phyloP scores from a whole-genome alignment of 2,797 vertebrate genomes.

The Crypturellus tataupa region DNA sequence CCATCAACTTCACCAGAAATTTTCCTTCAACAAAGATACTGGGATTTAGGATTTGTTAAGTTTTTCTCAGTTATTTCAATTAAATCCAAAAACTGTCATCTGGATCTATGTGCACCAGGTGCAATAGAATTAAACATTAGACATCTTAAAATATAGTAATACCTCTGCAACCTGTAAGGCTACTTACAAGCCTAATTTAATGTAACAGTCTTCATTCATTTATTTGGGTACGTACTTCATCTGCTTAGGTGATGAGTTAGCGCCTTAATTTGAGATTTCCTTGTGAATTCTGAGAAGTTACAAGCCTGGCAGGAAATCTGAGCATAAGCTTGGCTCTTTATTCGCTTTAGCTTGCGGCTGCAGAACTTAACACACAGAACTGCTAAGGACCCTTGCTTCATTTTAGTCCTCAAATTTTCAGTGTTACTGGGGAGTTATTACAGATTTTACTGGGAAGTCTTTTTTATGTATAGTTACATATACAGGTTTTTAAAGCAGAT shows the following conservation, averaged over 20 bases:
- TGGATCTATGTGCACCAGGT: neutral
- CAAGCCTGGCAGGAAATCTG: neutral
- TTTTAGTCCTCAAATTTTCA: neutral
- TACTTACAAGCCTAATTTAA: neutral
- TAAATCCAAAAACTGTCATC: neutral
- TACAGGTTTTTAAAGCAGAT: neutral
- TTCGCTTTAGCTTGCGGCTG: neutral
- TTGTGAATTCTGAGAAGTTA: neutral
- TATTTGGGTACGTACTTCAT: neutral
- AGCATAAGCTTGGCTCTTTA: neutral
- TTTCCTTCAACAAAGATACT: neutral
- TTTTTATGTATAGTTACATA: neutral
- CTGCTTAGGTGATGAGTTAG: neutral
- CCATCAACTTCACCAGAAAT: neutral
- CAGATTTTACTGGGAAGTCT: neutral
- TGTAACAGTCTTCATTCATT: neutral
- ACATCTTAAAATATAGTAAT: neutral
- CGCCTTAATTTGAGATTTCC: neutral
- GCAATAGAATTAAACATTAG: neutral
- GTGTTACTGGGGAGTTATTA: neutral
- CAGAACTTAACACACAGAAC: neutral
- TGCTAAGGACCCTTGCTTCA: neutral
- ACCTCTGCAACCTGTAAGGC: neutral
- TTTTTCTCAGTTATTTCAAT: neutral
- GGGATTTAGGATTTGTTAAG: neutral